These are phyloP conservation scores for Gracilinanus agilis DNA, from an alignment of 2,113 vertebrate genomes.

Conservation along the genomic window DNA sequence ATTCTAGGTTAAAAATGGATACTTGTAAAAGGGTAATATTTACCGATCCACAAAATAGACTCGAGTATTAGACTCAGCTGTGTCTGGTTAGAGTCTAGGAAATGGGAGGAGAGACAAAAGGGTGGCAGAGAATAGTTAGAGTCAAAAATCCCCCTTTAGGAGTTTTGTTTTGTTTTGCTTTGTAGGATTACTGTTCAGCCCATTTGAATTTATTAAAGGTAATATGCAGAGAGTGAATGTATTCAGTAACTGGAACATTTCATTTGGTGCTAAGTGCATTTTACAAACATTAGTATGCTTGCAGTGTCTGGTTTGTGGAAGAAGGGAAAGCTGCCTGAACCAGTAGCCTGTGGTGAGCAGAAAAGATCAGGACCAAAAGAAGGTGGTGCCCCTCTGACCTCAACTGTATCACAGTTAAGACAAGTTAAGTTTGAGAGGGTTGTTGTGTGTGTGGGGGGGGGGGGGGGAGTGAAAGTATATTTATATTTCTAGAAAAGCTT, in stretches of 20 bases:
- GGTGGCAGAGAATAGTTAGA: background rate
- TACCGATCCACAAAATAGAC: background rate
- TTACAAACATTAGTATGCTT: background rate
- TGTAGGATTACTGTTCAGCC: background rate
- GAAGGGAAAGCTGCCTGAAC: background rate
- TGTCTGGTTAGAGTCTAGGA: background rate
- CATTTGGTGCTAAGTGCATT: background rate
- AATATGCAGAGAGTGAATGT: background rate
- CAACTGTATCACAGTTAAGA: background rate
- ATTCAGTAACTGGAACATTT: background rate
- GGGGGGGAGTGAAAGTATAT: background rate
- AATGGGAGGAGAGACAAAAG: constrained; percentile 6
- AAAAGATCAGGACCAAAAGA: background rate
- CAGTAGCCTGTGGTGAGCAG: background rate
- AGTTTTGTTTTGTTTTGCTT: too few species aligned
- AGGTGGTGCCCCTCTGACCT: background rate
- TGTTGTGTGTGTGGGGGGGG: background rate
- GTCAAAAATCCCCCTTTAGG: background rate
- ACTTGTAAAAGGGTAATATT: constrained; percentile 28
- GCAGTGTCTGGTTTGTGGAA: background rate
- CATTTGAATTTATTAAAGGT: background rate
- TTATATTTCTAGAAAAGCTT: background rate
- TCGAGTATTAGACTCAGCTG: background rate
- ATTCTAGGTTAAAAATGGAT: constrained; percentile 5
- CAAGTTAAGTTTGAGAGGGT: background rate